Evolutionary conservation across 2,797 vertebrate genomes (phyloP).

Genomic region (Oreochromis grahami): DNA sequence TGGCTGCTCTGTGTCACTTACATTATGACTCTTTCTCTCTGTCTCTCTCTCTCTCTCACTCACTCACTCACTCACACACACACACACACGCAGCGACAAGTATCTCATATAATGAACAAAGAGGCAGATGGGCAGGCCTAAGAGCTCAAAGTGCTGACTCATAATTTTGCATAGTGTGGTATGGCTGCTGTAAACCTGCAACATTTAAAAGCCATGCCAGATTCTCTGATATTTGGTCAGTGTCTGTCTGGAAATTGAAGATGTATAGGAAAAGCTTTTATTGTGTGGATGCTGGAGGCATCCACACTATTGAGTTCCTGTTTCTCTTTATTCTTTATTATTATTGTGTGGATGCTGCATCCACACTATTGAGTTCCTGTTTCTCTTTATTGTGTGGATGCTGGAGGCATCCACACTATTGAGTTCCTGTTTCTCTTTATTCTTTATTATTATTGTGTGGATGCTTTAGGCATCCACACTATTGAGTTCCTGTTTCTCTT

Average conservation of each 20-base stretch:
- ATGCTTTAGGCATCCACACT: too few species aligned
- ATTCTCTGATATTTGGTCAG: background rate
- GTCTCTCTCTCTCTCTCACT: background rate
- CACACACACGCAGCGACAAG: background rate
- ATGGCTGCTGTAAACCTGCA: background rate
- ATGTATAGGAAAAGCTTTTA: background rate
- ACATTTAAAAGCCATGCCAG: background rate
- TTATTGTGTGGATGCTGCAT: too few species aligned
- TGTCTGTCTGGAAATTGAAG: background rate
- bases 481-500: too few species aligned
- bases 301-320: too few species aligned
- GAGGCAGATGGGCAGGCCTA: background rate
- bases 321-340: too few species aligned
- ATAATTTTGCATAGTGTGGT: background rate
- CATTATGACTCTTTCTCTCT: background rate
- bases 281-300: too few species aligned
- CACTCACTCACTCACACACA: background rate
- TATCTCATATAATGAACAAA: slow-evolving; percentile 14
- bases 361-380: too few species aligned
- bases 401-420: too few species aligned
- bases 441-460: too few species aligned
- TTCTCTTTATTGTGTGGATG: too few species aligned
- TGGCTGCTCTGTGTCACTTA: slow-evolving; percentile 10
- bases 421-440: too few species aligned
- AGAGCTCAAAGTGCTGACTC: slow-evolving; percentile 5